Evolutionary conservation across 2,113 vertebrate species (phyloP).

Genomic region (Chlorocebus sabaeus): DNA sequence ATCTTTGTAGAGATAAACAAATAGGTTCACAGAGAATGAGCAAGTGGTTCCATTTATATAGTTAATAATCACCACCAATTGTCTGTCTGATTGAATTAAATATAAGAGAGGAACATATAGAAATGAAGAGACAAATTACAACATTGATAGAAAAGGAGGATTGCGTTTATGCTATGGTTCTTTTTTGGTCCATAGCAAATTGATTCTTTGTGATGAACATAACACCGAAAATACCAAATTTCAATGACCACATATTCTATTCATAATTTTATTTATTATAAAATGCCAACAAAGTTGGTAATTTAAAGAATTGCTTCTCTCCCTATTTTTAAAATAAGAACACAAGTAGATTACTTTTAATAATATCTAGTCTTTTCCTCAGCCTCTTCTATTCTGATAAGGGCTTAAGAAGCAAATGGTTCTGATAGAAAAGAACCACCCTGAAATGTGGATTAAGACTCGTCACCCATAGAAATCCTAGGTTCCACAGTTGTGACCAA

Average conservation of each 20-base stretch:
- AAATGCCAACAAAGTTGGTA: background rate
- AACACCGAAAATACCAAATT: background rate
- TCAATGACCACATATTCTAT: background rate
- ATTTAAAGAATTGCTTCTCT: background rate
- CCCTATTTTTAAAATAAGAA: background rate
- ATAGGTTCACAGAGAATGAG: background rate
- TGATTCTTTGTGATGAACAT: background rate
- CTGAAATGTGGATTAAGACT: background rate
- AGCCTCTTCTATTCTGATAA: background rate
- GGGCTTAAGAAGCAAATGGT: background rate
- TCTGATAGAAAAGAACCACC: background rate
- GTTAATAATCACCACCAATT: background rate
- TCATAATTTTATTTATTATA: background rate
- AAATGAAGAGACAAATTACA: background rate
- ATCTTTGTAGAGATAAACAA: conserved; percentile 8
- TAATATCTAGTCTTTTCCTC: background rate
- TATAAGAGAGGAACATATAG: background rate
- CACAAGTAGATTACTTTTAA: background rate
- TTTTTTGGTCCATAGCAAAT: background rate
- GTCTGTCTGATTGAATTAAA: background rate
- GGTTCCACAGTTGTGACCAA: background rate
- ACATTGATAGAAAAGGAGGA: background rate
- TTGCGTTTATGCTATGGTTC: background rate
- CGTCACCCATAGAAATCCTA: background rate
- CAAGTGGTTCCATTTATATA: background rate